Evolutionary conservation across 2,888 invertebrate genomes (phyloP).

Genomic region (Heteromurus nitidus): DNA sequence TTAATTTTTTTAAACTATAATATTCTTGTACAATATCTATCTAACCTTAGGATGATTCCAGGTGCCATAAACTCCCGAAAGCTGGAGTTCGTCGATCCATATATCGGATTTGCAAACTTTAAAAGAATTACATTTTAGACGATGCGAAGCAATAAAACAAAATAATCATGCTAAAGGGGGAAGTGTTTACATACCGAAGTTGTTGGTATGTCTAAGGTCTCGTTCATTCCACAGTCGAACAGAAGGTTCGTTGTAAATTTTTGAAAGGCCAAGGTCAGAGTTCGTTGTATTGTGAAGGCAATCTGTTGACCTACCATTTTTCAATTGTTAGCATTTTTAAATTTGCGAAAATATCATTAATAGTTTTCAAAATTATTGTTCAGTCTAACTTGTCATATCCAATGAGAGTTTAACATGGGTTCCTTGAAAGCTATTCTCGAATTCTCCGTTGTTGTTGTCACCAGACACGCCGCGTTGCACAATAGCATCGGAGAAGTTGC

Average conservation of each 20-base stretch:
- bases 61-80: constrained; percentile 98
- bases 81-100: constrained; percentile 90
- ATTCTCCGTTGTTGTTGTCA: constrained; percentile 83
- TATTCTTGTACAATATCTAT: constrained; percentile 71
- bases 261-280: constrained; percentile 89
- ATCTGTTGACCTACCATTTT: constrained; percentile 90
- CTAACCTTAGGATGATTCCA: constrained; percentile 94
- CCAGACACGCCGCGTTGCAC: constrained; percentile 88
- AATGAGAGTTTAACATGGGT: constrained; percentile 93
- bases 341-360: neutral
- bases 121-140: no score
- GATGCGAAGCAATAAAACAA: no score
- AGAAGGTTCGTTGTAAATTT: constrained; percentile 87
- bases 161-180: no score
- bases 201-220: constrained; percentile 80
- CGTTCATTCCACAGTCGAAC: constrained; percentile 79
- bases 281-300: constrained; percentile 89
- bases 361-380: neutral
- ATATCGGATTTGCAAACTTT: constrained; percentile 90
- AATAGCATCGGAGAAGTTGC: constrained; percentile 91
- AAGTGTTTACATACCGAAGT: constrained; percentile 82
- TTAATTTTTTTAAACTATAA: neutral
- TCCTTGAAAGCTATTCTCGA: constrained; percentile 89
- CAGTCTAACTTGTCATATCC: constrained; percentile 89
- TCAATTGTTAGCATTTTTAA: neutral